phyloP scores from a whole-genome alignment of 2,797 vertebrate genomes.

The Paramormyrops hopkinsi region DNA sequence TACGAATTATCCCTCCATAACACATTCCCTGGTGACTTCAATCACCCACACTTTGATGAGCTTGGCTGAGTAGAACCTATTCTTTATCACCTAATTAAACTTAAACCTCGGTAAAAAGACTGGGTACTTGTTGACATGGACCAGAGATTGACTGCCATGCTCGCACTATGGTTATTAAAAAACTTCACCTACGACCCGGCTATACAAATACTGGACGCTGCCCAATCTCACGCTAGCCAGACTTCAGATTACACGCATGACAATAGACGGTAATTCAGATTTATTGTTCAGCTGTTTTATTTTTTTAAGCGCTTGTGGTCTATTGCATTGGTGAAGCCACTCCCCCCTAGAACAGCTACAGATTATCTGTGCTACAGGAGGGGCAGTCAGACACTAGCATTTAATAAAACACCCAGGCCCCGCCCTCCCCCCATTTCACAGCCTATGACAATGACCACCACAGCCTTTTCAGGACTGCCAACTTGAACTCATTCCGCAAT shows the following conservation, averaged over 20 bases:
- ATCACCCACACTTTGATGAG: slow-evolving; percentile 21
- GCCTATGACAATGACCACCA: slow-evolving; percentile 42
- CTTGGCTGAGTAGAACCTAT: neutral
- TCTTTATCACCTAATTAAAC: slow-evolving; percentile 30
- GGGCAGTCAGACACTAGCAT: slow-evolving; percentile 40
- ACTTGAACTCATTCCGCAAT: slow-evolving; percentile 39
- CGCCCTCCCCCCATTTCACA: slow-evolving; percentile 33
- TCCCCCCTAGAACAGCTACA: slow-evolving; percentile 34
- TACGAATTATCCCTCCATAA: neutral
- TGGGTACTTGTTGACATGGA: slow-evolving; percentile 23
- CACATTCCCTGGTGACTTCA: slow-evolving; percentile 19
- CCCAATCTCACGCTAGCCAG: neutral
- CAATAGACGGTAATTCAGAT: neutral
- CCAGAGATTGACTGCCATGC: slow-evolving; percentile 12
- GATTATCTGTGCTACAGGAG: slow-evolving; percentile 39
- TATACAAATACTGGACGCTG: neutral
- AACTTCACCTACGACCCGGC: neutral
- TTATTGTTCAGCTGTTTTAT: neutral
- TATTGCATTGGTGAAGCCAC: neutral
- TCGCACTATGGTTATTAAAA: slow-evolving; percentile 23
- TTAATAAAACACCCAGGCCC: slow-evolving; percentile 52
- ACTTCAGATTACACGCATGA: neutral
- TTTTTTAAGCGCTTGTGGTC: neutral
- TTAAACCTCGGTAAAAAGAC: slow-evolving; percentile 15
- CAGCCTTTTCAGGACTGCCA: slow-evolving; percentile 28